phyloP scores from a whole-genome alignment of 2,797 vertebrate species.

The Loris lydekkerianus region DNA sequence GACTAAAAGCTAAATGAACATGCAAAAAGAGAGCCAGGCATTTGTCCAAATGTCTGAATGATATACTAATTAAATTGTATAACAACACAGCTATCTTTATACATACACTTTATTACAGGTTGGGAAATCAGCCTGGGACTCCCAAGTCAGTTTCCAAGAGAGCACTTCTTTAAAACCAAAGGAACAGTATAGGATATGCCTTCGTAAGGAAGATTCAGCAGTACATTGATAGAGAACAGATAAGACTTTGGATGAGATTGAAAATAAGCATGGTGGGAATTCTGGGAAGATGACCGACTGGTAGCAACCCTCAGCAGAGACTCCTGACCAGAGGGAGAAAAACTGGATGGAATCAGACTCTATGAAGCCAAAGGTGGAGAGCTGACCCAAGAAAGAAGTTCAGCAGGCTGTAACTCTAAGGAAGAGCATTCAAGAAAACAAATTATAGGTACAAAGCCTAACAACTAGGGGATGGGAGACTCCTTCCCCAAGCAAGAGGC shows the following conservation, averaged over 20 bases:
- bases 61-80: slow-evolving; percentile 89
- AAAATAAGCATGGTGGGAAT: neutral
- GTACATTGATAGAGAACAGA: slow-evolving; percentile 8
- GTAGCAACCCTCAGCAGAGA: no score
- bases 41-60: slow-evolving; percentile 87
- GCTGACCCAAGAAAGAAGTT: no score
- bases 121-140: slow-evolving; percentile 78
- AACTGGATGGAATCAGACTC: no score
- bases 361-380: no score
- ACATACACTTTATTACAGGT: slow-evolving; percentile 85
- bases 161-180: slow-evolving; percentile 70
- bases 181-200: neutral
- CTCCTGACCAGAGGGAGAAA: no score
- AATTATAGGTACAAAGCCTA: no score
- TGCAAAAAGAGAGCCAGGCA: slow-evolving; percentile 80
- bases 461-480: no score
- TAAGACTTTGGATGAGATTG: slow-evolving; percentile 59
- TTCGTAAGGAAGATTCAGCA: slow-evolving; percentile 51
- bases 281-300: no score
- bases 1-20: slow-evolving; percentile 88
- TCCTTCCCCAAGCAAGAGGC: no score
- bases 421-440: no score
- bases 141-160: slow-evolving; percentile 73
- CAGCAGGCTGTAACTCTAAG: no score
- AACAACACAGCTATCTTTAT: slow-evolving; percentile 82